phyloP scores from a whole-genome alignment of 2,888 invertebrate genomes.

The Cynaeus angustus region DNA sequence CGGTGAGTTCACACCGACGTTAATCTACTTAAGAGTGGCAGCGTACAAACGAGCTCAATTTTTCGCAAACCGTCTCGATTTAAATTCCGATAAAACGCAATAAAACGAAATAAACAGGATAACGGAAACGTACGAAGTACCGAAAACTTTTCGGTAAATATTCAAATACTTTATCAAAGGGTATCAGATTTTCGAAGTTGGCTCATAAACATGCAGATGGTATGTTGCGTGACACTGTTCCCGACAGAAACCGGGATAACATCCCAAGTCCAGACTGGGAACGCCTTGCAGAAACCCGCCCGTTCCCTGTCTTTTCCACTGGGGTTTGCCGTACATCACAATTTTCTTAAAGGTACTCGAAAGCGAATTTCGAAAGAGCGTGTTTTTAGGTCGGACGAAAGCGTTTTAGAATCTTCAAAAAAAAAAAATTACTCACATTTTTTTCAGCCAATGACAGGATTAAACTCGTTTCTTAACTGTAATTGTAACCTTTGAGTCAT shows the following conservation, averaged over 20 bases:
- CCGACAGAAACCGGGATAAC: conserved; percentile 35
- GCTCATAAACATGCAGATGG: conserved; percentile 58
- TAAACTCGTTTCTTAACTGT: too few species aligned
- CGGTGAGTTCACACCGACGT: neutral
- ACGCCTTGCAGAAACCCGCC: conserved; percentile 42
- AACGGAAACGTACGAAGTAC: conserved; percentile 12
- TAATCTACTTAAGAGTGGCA: neutral
- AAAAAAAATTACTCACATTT: too few species aligned
- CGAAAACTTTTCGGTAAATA: conserved; percentile 52
- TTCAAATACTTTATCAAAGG: conserved; percentile 55
- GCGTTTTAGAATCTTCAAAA: too few species aligned
- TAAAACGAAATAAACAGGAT: conserved; percentile 23
- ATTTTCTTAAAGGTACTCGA: conserved; percentile 6
- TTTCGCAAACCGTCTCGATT: too few species aligned
- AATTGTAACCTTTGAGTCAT: too few species aligned
- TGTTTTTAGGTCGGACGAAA: too few species aligned
- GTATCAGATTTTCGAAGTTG: conserved; percentile 56
- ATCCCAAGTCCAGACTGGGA: conserved; percentile 34
- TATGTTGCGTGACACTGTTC: conserved; percentile 49
- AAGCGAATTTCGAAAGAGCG: too few species aligned
- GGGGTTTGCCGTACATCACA: conserved; percentile 28
- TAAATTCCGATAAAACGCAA: conserved; percentile 3
- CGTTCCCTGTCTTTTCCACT: conserved; percentile 38
- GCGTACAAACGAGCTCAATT: conserved; percentile 2
- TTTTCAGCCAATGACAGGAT: too few species aligned